Percentiles rank a stretch among this genome's conserved stretches.
Evolutionary conservation across 2,888 invertebrate genomes (phyloP).

Genomic region (Eudemis profundana): DNA sequence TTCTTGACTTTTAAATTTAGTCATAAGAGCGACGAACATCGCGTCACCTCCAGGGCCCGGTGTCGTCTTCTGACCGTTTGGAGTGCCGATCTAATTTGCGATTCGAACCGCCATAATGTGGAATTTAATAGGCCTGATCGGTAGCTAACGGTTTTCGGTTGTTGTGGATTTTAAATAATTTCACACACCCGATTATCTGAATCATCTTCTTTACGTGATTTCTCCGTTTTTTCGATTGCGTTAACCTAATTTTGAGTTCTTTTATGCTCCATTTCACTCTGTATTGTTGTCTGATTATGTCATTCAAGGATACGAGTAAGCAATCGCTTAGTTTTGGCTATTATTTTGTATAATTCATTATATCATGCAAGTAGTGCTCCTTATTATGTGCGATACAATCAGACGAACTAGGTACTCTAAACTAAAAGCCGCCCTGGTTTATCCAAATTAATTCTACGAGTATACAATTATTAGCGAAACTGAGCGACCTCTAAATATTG

Average conservation of each 20-base stretch:
- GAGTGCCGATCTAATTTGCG: constrained; percentile 83
- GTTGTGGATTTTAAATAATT: constrained; percentile 32
- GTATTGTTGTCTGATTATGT: too few relatives aligned
- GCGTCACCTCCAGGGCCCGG: constrained; percentile 70
- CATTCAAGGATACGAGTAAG: too few relatives aligned
- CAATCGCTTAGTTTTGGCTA: too few relatives aligned
- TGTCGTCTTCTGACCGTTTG: constrained; percentile 83
- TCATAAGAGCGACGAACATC: constrained; percentile 64
- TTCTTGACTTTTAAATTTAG: constrained; percentile 69
- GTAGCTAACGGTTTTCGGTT: constrained; percentile 44
- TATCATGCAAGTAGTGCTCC: too few relatives aligned
- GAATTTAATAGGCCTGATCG: constrained; percentile 75
- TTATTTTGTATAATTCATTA: too few relatives aligned
- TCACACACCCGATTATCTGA: constrained; percentile 30
- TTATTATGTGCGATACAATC: too few relatives aligned
- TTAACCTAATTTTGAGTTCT: not conserved
- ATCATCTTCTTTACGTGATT: not conserved
- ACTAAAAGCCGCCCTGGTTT: too few relatives aligned
- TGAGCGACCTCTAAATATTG: too few relatives aligned
- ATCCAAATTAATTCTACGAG: too few relatives aligned
- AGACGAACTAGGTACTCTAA: too few relatives aligned
- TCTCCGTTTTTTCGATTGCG: not conserved
- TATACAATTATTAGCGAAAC: too few relatives aligned
- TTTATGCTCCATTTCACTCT: not conserved
- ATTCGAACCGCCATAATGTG: constrained; percentile 78